Base-by-base conservation (phyloP, 2,888 invertebrate genomes). In the Latheticus oryzae region DNA sequence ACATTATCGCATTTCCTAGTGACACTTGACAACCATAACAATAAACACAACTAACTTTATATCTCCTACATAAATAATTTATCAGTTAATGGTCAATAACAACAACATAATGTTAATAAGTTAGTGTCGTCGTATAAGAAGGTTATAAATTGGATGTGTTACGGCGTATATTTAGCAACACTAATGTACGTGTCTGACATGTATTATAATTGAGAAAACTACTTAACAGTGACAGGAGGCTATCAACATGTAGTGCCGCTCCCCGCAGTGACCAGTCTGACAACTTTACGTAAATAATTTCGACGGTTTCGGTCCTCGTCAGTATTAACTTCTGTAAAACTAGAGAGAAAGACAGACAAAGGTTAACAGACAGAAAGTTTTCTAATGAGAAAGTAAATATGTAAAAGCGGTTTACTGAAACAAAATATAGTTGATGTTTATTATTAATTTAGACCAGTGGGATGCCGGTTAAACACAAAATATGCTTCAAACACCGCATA, bases 21-120 rank as follows among this genome's bases (percentile, higher is more conserved):
- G 74, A 76, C 76, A 74, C 72, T 73, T 71, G 73, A 74, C 75
- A 76, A 71, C 75, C 67, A 74, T 76, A 74, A 76, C 75, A 75
- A 76, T 76, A 75, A 76, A 74, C 73, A 72, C 71, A 67, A 72
- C 67, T 61, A 71, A 73, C 67, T 73, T 74, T 73, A 74, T 73
- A 72, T 70, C 71, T 67, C 62, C 61, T 64, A 69, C 72, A 73
- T 73, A 76, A 75, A 76, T 76, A 74, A 75, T 75, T 73, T 75
- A 76, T 74, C 74, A 74, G 73, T 66, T 74, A 75, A 74, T 74
- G 73, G 73, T 66, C 70, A 73, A 72, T 74, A 75, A 74, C 71
- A 74, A 67, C 70, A 69, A 68, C 73, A 68, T 74, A 74, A 74
- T 71, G 71, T 71, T 73, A 73, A 74, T 73, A 73, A 73, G 71